These are phyloP conservation scores for Tetragonula clypearis DNA, from an alignment of 1,140 invertebrate genomes.

Conservation along the genomic window DNA sequence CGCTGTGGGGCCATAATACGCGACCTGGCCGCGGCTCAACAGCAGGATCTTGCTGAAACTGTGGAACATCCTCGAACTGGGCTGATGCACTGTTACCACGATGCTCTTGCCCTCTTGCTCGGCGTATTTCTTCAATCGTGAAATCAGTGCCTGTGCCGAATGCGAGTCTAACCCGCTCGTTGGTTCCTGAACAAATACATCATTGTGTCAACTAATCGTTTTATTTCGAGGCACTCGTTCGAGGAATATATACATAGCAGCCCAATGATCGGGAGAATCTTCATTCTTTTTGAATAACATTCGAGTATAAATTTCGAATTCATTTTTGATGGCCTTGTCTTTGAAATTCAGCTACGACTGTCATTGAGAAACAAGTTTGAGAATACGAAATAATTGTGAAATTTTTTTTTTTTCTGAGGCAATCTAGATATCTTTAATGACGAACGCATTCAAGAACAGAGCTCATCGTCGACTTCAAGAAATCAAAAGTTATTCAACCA, in stretches of 20 bases:
- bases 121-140: constrained; percentile 88
- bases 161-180: constrained; percentile 93
- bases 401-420: not conserved
- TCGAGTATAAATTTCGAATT: not conserved
- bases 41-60: constrained; percentile 92
- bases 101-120: constrained; percentile 91
- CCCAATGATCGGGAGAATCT: not conserved
- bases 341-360: not conserved
- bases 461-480: too few species aligned
- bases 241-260: not conserved
- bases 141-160: constrained; percentile 89
- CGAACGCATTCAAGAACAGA: too few species aligned
- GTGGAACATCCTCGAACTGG: constrained; percentile 94
- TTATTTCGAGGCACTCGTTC: not conserved
- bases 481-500: too few species aligned
- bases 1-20: constrained; percentile 90
- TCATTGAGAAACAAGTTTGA: not conserved
- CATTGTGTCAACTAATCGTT: not conserved
- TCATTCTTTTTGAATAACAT: too few species aligned
- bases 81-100: constrained; percentile 92
- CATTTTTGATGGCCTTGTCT: not conserved
- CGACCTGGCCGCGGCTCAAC: constrained; percentile 89
- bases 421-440: not conserved
- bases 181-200: constrained; percentile 85
- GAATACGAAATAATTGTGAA: not conserved